Base-by-base conservation (phyloP, 2,113 vertebrate species). In the Porphyrio hochstetteri region DNA sequence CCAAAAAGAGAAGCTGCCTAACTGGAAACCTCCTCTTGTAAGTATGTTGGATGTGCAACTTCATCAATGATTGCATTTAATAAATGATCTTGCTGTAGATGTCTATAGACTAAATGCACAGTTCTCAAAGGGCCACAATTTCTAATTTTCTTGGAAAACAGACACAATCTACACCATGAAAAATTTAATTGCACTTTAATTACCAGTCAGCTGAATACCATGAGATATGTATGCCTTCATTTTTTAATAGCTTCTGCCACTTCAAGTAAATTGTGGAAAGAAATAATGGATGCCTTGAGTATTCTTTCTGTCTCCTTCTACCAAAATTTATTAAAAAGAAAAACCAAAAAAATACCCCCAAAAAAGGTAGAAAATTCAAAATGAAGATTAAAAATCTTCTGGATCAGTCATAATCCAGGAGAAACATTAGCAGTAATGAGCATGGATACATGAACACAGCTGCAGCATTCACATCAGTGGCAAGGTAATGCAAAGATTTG, bases 171-270 rank as follows among this genome's bases (percentile, higher is more conserved):
- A 93, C 79, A 96, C 90, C 42, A 48, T 95, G 93, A 96, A 97
- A 97, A 98, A 97, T 96, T 95, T 97, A 98, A 98, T 97, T 96
- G 91, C 82, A 89, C 94, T 97, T 98, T 97, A 97, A 98, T 97
- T 97, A 97, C 89, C 90, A 96, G 86, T 96, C 96, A 97, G 91
- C 86, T 96, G 96, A 98, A 95, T 82, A 96, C 81, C 91, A 91
- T 95, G 93, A 98, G 97, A 97, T 96, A 97, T 91, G 77, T 67
- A 92, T 90, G 95, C 84, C 94, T 98, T 97, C 90, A 82, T 95
- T 96, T 97, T 97, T 97, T 97, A 97, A 97, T 94, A 97, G 94
- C 80, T 94, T 97, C 95, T 97, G 94, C 70, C 81, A 93, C 86
- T 97, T 97, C 79, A 89, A 96, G 90, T 55, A 97, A 97, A 97